A percentile compares a stretch with the other conserved stretches of the same genome.
Conservation (phyloP, 92 coral and sea anemone genomes). For the Zoanthus sansibaricus region DNA sequence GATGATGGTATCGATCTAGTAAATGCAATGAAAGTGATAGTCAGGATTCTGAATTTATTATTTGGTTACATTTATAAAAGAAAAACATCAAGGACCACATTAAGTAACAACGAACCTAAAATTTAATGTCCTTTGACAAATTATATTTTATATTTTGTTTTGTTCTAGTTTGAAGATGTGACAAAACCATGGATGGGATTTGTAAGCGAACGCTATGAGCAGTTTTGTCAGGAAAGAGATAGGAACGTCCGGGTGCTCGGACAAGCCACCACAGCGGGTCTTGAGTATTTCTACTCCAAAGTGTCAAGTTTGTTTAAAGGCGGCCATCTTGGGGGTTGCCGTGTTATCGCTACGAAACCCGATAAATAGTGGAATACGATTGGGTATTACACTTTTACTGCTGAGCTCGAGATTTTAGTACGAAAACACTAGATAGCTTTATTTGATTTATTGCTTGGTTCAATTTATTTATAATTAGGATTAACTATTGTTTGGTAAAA, state of each 20-base stretch:
- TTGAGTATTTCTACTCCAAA: conserved; percentile 69
- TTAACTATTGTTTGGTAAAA: too few species aligned
- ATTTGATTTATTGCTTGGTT: too few species aligned
- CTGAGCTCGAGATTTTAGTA: too few species aligned
- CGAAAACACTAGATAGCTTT: too few species aligned
- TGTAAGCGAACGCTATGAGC: conserved; percentile 54
- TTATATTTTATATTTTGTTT: neutral
- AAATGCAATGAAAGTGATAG: too few species aligned
- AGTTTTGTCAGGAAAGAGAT: conserved; percentile 62
- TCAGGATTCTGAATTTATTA: too few species aligned
- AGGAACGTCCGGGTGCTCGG: conserved; percentile 78
- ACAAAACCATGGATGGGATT: conserved; percentile 65
- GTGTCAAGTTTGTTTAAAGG: conserved; percentile 35
- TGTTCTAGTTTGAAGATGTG: conserved; percentile 69
- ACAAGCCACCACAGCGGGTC: conserved; percentile 66
- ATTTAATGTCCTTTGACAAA: neutral
- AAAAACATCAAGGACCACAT: too few species aligned
- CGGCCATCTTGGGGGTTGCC: conserved; percentile 74
- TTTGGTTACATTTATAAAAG: too few species aligned
- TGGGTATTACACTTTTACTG: neutral
- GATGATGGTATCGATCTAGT: too few species aligned
- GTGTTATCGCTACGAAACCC: conserved; percentile 74
- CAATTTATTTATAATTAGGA: too few species aligned
- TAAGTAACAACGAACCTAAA: neutral
- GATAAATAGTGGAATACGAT: neutral